These are phyloP conservation scores for Ernsta delagoae DNA, from an alignment of 2,888 invertebrate species.

Conservation along the genomic window DNA sequence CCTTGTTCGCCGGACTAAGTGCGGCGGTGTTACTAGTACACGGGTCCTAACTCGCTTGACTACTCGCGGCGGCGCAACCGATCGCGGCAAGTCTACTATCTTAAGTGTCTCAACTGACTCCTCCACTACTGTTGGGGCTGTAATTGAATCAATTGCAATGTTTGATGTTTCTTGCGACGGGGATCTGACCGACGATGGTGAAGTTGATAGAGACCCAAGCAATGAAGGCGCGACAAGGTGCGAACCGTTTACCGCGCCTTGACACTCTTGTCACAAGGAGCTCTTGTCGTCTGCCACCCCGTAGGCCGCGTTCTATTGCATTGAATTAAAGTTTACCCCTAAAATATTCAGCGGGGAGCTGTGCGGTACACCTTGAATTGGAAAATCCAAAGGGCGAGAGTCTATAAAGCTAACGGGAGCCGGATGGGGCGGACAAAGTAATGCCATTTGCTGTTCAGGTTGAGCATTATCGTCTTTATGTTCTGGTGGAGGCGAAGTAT, in stretches of 20 bases:
- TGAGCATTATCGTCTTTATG: slow-evolving; percentile 71
- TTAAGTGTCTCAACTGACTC: too few species aligned
- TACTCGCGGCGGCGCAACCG: too few species aligned
- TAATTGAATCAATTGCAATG: too few species aligned
- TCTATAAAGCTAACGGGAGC: slow-evolving; percentile 90
- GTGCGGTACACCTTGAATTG: slow-evolving; percentile 86
- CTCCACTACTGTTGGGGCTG: too few species aligned
- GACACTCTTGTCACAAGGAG: slow-evolving; percentile 76
- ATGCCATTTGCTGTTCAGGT: slow-evolving; percentile 74
- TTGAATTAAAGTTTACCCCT: slow-evolving; percentile 90
- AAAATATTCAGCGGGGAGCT: slow-evolving; percentile 88
- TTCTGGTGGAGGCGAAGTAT: slow-evolving; percentile 86
- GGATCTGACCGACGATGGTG: slow-evolving; percentile 11
- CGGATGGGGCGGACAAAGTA: slow-evolving; percentile 87
- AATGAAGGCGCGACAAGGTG: slow-evolving; percentile 45
- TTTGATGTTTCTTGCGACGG: too few species aligned
- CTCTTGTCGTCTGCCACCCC: slow-evolving; percentile 60
- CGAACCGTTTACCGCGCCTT: slow-evolving; percentile 50
- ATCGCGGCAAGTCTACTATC: too few species aligned
- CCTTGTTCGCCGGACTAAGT: too few species aligned
- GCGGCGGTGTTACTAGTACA: too few species aligned
- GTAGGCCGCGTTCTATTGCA: slow-evolving; percentile 86
- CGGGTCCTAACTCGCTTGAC: too few species aligned
- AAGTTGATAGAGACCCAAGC: slow-evolving; percentile 39
- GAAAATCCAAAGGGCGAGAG: slow-evolving; percentile 88